phyloP scores from a whole-genome alignment of 2,797 vertebrate species.

The Coccyzus lansbergi region DNA sequence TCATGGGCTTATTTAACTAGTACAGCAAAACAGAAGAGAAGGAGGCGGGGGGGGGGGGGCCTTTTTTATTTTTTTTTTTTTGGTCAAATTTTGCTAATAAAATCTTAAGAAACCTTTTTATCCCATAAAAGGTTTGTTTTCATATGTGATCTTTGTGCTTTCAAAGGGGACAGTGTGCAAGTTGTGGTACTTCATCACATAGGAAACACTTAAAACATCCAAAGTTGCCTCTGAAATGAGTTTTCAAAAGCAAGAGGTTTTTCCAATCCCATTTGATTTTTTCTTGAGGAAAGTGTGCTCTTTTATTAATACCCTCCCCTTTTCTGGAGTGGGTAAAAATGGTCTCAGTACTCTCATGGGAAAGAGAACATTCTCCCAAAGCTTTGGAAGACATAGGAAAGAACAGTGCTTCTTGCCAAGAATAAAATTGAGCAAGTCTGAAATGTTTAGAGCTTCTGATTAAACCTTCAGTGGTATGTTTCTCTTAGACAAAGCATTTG shows the following conservation, averaged over 20 bases:
- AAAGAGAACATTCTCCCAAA: constrained; percentile 57
- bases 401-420: constrained; percentile 66
- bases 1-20: not conserved
- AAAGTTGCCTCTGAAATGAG: constrained; percentile 11
- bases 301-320: constrained; percentile 53
- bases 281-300: constrained; percentile 45
- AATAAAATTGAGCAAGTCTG: constrained; percentile 70
- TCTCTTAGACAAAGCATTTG: constrained; percentile 77
- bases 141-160: not conserved
- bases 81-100: not conserved
- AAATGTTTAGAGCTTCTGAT: constrained; percentile 76
- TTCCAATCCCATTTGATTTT: constrained; percentile 54
- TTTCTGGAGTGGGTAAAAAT: constrained; percentile 59
- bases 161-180: not conserved
- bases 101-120: not conserved
- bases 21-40: not conserved
- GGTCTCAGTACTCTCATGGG: constrained; percentile 56
- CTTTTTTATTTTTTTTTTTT: not conserved
- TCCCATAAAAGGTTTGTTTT: not conserved
- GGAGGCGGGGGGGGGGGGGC: too few relatives aligned
- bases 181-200: not conserved
- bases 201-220: constrained; percentile 33
- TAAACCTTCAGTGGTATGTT: constrained; percentile 74
- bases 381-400: constrained; percentile 59
- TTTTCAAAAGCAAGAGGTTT: constrained; percentile 60